These are phyloP conservation scores for Trichacis sp. DNA, from an alignment of 2,888 invertebrate species.

Conservation along the genomic window DNA sequence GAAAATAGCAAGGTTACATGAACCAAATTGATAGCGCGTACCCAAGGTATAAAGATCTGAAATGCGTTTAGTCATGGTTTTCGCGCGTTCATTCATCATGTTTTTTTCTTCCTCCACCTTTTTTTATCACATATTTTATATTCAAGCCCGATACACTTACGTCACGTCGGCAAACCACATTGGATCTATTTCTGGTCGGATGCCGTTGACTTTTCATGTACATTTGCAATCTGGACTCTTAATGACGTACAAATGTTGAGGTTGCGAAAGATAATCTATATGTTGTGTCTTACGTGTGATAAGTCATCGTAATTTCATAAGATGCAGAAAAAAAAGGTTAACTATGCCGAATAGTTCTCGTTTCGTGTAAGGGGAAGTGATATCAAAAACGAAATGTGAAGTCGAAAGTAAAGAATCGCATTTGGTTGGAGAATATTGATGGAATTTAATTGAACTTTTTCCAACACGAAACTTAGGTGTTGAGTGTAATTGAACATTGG, in stretches of 20 bases:
- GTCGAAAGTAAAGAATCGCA: no score
- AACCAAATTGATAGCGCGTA: neutral
- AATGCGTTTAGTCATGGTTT: conserved; percentile 15
- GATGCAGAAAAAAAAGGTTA: conserved; percentile 4
- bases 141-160: conserved; percentile 27
- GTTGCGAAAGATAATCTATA: conserved; percentile 26
- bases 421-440: no score
- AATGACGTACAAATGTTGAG: conserved; percentile 26
- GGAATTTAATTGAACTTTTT: no score
- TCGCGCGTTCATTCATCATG: conserved; percentile 21
- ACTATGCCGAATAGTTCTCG: neutral
- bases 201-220: conserved; percentile 35
- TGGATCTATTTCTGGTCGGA: conserved; percentile 33
- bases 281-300: conserved; percentile 26
- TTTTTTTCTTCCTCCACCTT: conserved; percentile 13
- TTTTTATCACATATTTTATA: conserved; percentile 21
- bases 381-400: no score
- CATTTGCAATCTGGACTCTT: conserved; percentile 31
- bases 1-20: conserved; percentile 9
- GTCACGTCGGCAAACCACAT: conserved; percentile 23
- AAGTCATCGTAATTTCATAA: conserved; percentile 33
- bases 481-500: no score
- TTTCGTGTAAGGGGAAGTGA: no score
- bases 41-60: conserved; percentile 7
- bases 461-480: no score